A percentile compares a stretch with the other conserved stretches of the same genome.
Conservation (phyloP, 2,797 vertebrate species). For the Psittacula derbiana region DNA sequence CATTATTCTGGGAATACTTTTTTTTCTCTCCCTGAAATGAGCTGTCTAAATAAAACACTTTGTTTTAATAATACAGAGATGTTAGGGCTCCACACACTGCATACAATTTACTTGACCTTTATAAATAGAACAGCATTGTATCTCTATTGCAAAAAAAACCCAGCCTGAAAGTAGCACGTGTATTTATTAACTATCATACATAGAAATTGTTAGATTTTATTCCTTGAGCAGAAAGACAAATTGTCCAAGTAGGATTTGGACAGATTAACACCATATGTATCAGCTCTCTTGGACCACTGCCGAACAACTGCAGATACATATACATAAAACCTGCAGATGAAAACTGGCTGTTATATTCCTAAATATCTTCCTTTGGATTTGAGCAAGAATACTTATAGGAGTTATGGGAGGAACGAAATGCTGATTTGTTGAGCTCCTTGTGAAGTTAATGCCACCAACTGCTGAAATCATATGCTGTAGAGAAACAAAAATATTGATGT, state of each 20-base stretch:
- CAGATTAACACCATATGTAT: background rate
- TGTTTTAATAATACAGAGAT: slow-evolving; percentile 8
- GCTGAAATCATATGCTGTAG: fast-evolving
- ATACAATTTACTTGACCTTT: slow-evolving; percentile 26
- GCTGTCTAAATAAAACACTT: slow-evolving; percentile 17
- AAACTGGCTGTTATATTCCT: background rate
- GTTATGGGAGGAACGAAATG: background rate
- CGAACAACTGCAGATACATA: background rate
- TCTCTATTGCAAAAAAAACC: background rate
- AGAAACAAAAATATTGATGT: background rate
- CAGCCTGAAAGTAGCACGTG: background rate
- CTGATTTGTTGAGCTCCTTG: background rate
- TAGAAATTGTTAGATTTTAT: background rate
- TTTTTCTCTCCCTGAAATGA: background rate
- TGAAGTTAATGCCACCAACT: background rate
- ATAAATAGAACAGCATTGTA: background rate
- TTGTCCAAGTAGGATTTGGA: background rate
- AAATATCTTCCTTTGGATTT: background rate
- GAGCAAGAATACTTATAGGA: background rate
- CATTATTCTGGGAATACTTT: background rate
- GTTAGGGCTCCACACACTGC: background rate
- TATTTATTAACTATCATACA: background rate
- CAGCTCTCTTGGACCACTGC: background rate
- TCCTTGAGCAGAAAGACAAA: background rate
- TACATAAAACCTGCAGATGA: background rate